These are phyloP conservation scores for Carpatolechia fugitivella DNA, from an alignment of 2,888 invertebrate genomes.

Conservation along the genomic window DNA sequence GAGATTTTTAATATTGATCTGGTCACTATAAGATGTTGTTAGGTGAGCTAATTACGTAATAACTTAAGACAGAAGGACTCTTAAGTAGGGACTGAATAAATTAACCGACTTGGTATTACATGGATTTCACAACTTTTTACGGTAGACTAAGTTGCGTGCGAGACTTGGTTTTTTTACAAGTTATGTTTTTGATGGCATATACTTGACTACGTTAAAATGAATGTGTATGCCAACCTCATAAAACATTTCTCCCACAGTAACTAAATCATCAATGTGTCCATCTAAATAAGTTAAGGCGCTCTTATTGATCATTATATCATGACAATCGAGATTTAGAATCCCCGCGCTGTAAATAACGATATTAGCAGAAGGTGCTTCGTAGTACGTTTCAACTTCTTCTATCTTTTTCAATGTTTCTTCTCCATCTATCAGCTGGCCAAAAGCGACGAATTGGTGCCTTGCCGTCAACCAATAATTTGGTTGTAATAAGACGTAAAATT, in stretches of 20 bases:
- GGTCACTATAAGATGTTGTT: no score
- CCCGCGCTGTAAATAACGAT: constrained; percentile 51
- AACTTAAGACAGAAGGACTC: no score
- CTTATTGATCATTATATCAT: constrained; percentile 52
- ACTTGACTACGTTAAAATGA: no score
- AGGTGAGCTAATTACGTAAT: no score
- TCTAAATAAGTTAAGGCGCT: constrained; percentile 50
- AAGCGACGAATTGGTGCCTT: constrained; percentile 86
- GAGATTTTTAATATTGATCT: no score
- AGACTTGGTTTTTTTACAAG: no score
- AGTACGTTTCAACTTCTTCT: constrained; percentile 80
- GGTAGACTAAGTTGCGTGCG: no score
- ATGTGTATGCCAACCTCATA: constrained; percentile 41
- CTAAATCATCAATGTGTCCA: constrained; percentile 57
- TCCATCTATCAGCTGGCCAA: constrained; percentile 85
- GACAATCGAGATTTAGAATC: constrained; percentile 58
- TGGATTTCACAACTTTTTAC: no score
- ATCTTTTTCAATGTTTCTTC: constrained; percentile 79
- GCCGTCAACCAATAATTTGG: constrained; percentile 85
- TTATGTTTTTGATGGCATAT: no score
- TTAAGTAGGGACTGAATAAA: no score
- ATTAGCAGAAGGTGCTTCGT: constrained; percentile 76
- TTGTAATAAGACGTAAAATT: constrained; percentile 85
- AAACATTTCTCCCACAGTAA: constrained; percentile 43
- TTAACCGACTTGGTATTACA: no score